Base-by-base conservation (phyloP, 1,140 invertebrate species). In the Brachionus paranguensis region DNA sequence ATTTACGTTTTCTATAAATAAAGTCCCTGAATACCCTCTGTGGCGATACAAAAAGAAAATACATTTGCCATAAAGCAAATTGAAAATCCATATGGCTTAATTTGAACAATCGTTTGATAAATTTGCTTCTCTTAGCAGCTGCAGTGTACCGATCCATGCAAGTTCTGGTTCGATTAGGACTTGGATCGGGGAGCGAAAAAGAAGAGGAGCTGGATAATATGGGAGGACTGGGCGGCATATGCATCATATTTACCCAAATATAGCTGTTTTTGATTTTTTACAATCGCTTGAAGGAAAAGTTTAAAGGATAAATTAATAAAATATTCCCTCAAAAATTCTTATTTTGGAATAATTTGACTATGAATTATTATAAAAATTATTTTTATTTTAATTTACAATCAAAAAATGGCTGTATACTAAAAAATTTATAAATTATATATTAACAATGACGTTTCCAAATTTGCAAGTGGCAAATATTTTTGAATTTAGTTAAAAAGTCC, bases 61-160 rank as follows among this genome's bases (percentile, higher is more conserved):
- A 90, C 95, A 99, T 98, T 92, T 99, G 97, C 97, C 97, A 99
- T 11, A 94, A 91, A 2, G 97, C 97, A 92, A 97, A 99, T 89
- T 99, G 96, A 91, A 99, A 99, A 89, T 99, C 97, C 97, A 99
- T 99, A 90, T 99, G 97, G 87, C 95, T 92, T 88, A 96, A 88
- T 96, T 96, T 95, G 29, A 98, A 92, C 47, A 99, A 89, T 86
- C 96, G 92, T 86, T 95, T 90, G 47, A 98, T 89, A 89, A 96
- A 98, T 91, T 96, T 96, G 87, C 95, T 95, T 86, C 95, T 92
- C 91, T 97, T 98, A 4, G 94, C 94, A 68, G 95, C 93, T 60
- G 95, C 95, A 20, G 33, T 84, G 29, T 74, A 74, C 11, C 83
- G 27, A 47, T 83, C 81, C 78, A 81, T 81, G 7, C 78, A 81